Conservation (phyloP, 2,888 invertebrate genomes). For the Neoaliturus tenellus region DNA sequence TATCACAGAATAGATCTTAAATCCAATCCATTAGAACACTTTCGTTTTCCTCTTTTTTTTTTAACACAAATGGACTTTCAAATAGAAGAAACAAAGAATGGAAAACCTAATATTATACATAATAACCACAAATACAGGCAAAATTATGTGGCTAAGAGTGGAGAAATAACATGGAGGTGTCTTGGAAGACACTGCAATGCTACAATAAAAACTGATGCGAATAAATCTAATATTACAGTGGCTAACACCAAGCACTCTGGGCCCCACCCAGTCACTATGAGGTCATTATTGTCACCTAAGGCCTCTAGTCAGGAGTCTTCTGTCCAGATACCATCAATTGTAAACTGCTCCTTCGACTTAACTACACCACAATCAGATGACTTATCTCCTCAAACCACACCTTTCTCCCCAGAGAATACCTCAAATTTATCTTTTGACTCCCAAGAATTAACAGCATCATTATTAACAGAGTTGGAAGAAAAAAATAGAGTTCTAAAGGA, state of each 20-base stretch:
- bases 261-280: conserved; percentile 7
- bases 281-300: not conserved
- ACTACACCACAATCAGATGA: not conserved
- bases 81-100: not conserved
- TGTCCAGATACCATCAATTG: not conserved
- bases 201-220: conserved; percentile 1
- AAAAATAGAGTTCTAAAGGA: no score
- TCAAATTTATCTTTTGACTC: not conserved
- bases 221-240: not conserved
- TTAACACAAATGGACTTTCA: not conserved
- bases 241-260: not conserved
- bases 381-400: not conserved
- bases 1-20: no score
- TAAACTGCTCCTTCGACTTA: not conserved
- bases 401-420: not conserved
- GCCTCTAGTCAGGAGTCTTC: not conserved
- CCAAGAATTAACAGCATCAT: no score
- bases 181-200: conserved; percentile 12
- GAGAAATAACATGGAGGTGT: not conserved
- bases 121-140: not conserved
- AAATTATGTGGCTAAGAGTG: not conserved
- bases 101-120: not conserved
- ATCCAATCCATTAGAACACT: no score
- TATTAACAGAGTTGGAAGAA: no score
- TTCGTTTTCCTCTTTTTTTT: no score